Conservation (phyloP, 2,888 invertebrate species). For the Emmelina monodactyla region DNA sequence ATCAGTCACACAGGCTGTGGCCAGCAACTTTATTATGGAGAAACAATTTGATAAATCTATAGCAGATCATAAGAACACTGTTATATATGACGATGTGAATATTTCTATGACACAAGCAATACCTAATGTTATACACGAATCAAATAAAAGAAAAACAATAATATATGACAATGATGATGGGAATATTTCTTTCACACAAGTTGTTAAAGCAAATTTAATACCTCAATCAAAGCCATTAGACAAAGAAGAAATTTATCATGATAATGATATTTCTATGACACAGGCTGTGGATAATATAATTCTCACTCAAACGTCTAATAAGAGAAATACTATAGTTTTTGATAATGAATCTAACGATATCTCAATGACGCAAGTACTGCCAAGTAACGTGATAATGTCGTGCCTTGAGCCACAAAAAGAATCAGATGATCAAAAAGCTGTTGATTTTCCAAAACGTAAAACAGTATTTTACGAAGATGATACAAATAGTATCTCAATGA, state of each 20-base stretch:
- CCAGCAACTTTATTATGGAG: constrained; percentile 14
- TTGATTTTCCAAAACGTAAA: too few species aligned
- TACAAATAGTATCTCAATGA: too few species aligned
- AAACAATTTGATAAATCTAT: neutral
- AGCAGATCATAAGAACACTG: constrained; percentile 12
- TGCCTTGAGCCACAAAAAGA: too few species aligned
- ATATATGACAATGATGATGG: constrained; percentile 15
- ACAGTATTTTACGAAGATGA: too few species aligned
- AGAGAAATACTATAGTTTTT: constrained; percentile 16
- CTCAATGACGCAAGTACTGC: constrained; percentile 18
- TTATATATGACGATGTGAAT: constrained; percentile 12
- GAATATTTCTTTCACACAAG: neutral
- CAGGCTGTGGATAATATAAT: neutral
- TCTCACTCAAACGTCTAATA: too few species aligned
- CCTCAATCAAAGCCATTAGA: too few species aligned
- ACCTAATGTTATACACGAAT: too few species aligned
- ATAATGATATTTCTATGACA: neutral
- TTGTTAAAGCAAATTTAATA: too few species aligned
- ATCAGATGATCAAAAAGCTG: too few species aligned
- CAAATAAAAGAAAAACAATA: constrained; percentile 12
- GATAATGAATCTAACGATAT: constrained; percentile 18
- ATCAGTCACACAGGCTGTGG: constrained; percentile 19
- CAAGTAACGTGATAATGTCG: constrained; percentile 13
- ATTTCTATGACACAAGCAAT: neutral
- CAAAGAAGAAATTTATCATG: too few species aligned